These are phyloP conservation scores for Micromesistius poutassou DNA, from an alignment of 2,797 vertebrate species.

Conservation along the genomic window DNA sequence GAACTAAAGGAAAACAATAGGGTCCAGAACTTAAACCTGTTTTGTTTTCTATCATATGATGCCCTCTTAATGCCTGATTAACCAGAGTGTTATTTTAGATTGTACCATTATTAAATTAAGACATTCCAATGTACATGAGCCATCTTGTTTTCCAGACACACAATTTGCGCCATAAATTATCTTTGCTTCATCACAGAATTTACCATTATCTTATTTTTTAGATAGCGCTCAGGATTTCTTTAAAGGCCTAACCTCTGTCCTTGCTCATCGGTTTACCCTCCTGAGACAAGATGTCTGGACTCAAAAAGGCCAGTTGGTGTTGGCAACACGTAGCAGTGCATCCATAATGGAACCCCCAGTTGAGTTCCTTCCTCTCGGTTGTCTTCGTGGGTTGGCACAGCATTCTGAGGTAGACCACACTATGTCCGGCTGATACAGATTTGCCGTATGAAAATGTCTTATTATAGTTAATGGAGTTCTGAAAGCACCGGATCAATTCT, in stretches of 20 bases:
- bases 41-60: not conserved
- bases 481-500: not conserved
- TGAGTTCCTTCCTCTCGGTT: too few species aligned
- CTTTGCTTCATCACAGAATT: not conserved
- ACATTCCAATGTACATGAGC: not conserved
- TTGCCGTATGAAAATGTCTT: not conserved
- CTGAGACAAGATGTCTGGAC: not conserved
- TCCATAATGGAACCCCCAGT: not conserved
- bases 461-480: not conserved
- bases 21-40: not conserved
- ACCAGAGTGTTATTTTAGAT: not conserved
- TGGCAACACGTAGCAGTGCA: not conserved
- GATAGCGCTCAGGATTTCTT: not conserved
- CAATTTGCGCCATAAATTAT: not conserved
- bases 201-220: not conserved
- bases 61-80: not conserved
- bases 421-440: not conserved
- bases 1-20: not conserved
- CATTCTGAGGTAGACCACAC: not conserved
- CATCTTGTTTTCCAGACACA: not conserved
- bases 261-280: not conserved
- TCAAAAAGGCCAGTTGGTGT: not conserved
- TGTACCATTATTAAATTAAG: not conserved
- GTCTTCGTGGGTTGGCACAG: too few species aligned
- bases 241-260: not conserved